Evolutionary conservation across 2,797 vertebrate species (phyloP).

Genomic region (Apogon talboti): DNA sequence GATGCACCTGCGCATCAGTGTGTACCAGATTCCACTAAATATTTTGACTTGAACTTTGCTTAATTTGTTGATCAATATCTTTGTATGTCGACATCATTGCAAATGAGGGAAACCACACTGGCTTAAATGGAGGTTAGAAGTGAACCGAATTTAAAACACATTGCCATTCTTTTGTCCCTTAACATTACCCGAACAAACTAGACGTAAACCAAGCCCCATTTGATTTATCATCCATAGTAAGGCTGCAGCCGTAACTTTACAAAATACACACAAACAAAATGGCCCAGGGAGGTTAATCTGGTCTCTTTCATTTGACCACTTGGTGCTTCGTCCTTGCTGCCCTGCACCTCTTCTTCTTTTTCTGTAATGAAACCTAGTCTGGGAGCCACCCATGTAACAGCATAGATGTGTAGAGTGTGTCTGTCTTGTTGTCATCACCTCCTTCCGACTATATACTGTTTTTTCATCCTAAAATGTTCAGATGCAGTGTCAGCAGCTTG

Average conservation of each 20-base stretch:
- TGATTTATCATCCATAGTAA: not conserved
- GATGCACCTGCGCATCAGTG: too few relatives aligned
- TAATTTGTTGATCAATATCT: too few relatives aligned
- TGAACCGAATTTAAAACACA: too few relatives aligned
- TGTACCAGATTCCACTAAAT: too few relatives aligned
- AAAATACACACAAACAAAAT: not conserved
- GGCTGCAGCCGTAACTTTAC: not conserved
- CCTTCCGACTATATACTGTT: slow-evolving; percentile 20
- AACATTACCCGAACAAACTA: too few relatives aligned
- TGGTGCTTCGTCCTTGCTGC: not conserved
- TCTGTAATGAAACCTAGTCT: slow-evolving; percentile 31
- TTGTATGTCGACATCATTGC: too few relatives aligned
- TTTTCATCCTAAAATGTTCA: slow-evolving; percentile 47
- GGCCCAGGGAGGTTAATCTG: too few relatives aligned
- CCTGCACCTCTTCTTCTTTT: slow-evolving; percentile 27
- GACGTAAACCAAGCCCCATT: not conserved
- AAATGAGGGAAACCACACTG: too few relatives aligned
- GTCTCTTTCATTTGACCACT: slow-evolving; percentile 6
- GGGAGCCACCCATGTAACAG: too few relatives aligned
- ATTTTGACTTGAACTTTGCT: too few relatives aligned
- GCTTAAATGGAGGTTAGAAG: too few relatives aligned
- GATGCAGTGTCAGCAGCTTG: slow-evolving; percentile 59
- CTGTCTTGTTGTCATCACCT: slow-evolving; percentile 1
- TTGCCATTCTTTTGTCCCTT: too few relatives aligned
- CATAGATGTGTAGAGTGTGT: slow-evolving; percentile 10